phyloP scores from a whole-genome alignment of 2,797 vertebrate species.

The Acanthurus leucopareius region DNA sequence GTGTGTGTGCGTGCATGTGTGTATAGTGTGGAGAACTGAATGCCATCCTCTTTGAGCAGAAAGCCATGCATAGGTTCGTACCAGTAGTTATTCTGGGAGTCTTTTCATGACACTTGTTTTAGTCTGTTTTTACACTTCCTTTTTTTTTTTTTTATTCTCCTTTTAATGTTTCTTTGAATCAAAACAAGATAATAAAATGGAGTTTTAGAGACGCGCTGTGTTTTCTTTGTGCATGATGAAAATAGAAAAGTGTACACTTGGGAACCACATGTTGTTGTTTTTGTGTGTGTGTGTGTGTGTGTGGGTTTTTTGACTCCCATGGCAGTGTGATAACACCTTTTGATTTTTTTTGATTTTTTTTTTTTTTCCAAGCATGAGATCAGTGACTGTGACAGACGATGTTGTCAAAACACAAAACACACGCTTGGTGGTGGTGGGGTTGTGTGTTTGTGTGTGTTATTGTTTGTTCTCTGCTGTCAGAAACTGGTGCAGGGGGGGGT shows the following conservation, averaged over 20 bases:
- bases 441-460: conserved; percentile 12
- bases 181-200: conserved; percentile 78
- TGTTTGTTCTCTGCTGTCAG: conserved; percentile 64
- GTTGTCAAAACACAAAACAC: conserved; percentile 75
- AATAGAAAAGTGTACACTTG: conserved; percentile 40
- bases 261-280: conserved; percentile 44
- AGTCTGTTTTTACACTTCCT: conserved; percentile 69
- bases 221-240: conserved; percentile 56
- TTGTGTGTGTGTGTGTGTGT: conserved; percentile 49
- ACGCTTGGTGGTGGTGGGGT: not conserved
- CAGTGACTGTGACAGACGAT: conserved; percentile 68
- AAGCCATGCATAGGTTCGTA: conserved; percentile 73
- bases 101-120: conserved; percentile 65
- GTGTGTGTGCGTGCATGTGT: not conserved
- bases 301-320: conserved; percentile 48
- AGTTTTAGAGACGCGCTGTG: conserved; percentile 69
- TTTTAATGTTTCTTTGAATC: conserved; percentile 73
- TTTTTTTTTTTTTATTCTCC: conserved; percentile 40
- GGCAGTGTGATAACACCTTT: conserved; percentile 46
- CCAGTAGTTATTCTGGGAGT: conserved; percentile 70
- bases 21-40: conserved; percentile 58
- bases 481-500: conserved; percentile 22
- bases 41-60: conserved; percentile 64
- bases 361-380: conserved; percentile 66
- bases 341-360: conserved; percentile 69